phyloP scores from a whole-genome alignment of 2,797 vertebrate genomes.

The Bradypodion ventrale region DNA sequence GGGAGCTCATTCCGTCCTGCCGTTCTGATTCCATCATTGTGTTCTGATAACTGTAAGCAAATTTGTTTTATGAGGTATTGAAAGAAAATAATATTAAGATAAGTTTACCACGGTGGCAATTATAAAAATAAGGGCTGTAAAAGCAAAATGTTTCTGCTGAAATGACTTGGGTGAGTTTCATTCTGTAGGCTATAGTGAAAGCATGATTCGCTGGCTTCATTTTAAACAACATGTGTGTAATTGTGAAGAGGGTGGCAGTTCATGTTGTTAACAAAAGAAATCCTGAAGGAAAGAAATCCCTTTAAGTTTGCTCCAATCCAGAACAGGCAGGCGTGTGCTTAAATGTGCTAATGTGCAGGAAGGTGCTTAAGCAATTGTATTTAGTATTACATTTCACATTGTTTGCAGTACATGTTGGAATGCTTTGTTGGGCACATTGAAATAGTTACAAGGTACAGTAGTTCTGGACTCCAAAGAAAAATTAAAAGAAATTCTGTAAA shows the following conservation, averaged over 20 bases:
- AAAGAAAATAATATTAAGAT: neutral
- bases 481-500: neutral
- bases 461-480: neutral
- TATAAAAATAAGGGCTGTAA: conserved; percentile 16
- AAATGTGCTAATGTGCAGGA: neutral
- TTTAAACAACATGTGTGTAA: neutral
- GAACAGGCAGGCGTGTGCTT: neutral
- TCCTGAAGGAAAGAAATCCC: neutral
- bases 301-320: neutral
- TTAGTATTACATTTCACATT: neutral
- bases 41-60: neutral
- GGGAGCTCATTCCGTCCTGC: no score
- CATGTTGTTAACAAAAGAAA: neutral
- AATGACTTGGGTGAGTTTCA: neutral
- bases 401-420: neutral
- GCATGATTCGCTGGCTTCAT: neutral
- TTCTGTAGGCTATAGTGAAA: neutral
- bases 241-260: neutral
- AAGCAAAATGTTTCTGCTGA: neutral
- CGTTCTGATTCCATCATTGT: no score
- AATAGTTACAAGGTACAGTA: neutral
- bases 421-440: neutral
- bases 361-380: no score
- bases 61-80: neutral
- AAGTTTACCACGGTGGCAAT: neutral